Evolutionary conservation across 2,888 invertebrate species (phyloP), one percentile per base, ranked within the genome.

Genomic region (Epistrophella euchroma): DNA sequence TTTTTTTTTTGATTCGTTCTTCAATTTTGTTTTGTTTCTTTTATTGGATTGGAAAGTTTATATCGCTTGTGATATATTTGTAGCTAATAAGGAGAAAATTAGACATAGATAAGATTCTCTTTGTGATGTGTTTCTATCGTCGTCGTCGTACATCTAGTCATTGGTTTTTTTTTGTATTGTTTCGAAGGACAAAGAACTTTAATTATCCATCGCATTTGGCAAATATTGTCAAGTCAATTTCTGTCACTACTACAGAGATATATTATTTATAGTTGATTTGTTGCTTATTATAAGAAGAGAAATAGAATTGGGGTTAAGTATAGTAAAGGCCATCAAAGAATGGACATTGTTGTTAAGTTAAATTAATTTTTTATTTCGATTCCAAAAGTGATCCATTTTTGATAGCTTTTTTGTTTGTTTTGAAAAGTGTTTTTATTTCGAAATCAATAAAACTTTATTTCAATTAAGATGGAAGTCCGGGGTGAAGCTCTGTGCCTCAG

Each of bases 1-100:
- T 43, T 25, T 35, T 17, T 5, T 68, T 15, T 7, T 47, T 7
- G 35, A 56, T 50, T 37, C 15, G 17, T 37, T 17, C 22, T 40
- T 68, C 7, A 37, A n/a, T 25, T 25, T 15, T 52, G 17, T 58
- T 71, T 80, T 17, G 7, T 58, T 22, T 70, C 52, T 68, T 68
- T 77, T 73, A 81, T 81, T 70, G 75, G 70, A 85, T 77, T 85
- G 68, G 32, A 85, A 85, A 85, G 72, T 85, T 85, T 85, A 76
- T 81, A 73, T 81, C 66, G 76, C 66, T 72, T 58, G 64, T 17
- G 74, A 47, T 79, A 47, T 79, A 70, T 80, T 80, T 76, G 80
- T 60, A 71, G 68, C 52, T 85, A 80, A 85, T 85, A 85, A 76
- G 75, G 66, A 76, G 72, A 37, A 80, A 85, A 85, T 75, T 72